Evolutionary conservation across 2,888 invertebrate species (phyloP).

Genomic region (Willowsia nigromaculata): DNA sequence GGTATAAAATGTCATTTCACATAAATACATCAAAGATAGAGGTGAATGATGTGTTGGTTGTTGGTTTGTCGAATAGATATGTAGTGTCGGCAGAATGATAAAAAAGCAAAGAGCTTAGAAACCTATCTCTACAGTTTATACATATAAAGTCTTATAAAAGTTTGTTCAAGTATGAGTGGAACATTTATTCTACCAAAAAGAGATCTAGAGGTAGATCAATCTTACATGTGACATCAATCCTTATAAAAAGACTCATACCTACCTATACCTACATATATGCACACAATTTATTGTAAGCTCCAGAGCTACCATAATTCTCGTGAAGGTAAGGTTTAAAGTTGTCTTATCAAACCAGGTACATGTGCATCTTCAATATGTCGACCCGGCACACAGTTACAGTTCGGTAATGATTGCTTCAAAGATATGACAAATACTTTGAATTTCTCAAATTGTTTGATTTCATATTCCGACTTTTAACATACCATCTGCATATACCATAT

Average conservation of each 20-base stretch:
- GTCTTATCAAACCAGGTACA: background rate
- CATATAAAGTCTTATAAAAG: background rate
- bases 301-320: background rate
- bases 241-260: background rate
- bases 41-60: background rate
- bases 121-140: background rate
- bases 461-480: background rate
- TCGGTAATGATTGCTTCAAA: conserved; percentile 4
- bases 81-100: background rate
- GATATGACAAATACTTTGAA: conserved; percentile 50
- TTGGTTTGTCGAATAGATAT: background rate
- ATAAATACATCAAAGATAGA: background rate
- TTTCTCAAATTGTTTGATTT: conserved; percentile 59
- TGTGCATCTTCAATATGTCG: background rate
- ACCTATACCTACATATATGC: no score
- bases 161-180: background rate
- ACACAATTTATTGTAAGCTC: background rate
- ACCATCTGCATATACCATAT: no score
- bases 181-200: conserved; percentile 24
- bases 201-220: conserved; percentile 54
- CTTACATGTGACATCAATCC: conserved; percentile 52
- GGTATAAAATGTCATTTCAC: background rate
- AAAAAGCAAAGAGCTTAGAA: conserved; percentile 29
- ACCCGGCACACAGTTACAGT: background rate
- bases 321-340: background rate